Evolutionary conservation across 2,888 invertebrate genomes (phyloP), one percentile per base, ranked within the genome.

Genomic region (Prosopocoilus inquinatus): DNA sequence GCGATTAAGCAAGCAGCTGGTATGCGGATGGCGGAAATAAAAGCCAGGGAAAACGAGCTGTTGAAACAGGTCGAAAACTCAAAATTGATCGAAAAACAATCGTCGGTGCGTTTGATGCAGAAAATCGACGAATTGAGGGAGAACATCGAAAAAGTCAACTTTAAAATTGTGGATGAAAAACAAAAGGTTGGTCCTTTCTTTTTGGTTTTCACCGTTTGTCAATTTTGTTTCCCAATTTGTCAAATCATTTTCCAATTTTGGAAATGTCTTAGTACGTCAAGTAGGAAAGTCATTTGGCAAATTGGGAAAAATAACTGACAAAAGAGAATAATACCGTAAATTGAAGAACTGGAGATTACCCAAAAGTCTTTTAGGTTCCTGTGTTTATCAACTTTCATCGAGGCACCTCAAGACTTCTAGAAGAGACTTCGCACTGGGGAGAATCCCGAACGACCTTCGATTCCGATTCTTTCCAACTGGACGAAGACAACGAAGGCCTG

Each of bases 331-430:
- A n/a, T 34, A n/a, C 35, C 8, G 35, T 38, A 38, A 5, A 38
- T 38, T 38, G 5, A 38, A 11, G 9, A 38, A 11, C 7, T 38
- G 38, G 7, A 38, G 5, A 13, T 38, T 12, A 38, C 8, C 7
- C 1, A 4, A 20, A 39, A 1, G 33, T 45, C 38, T 65, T 67
- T 32, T 69, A 85, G 85, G 82, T 85, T 1, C 69, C 71, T 12
- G 79, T 78, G 8, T 86, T 84, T 65, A 75, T 85, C 68, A 79
- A 80, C 57, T 75, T 84, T 9, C 85, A 86, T 58, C 79, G 79
- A 52, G 81, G 81, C 63, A 80, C 84, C 1, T 75, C 84, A 3
- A 81, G 82, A 64, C 68, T 85, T 3, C 71, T 85, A 46, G 78
- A 80, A 5, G 82, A 82, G 53, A 79, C 85, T 3, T 79, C 81